Conservation (phyloP, 2,888 invertebrate species). For the Plebejus argus region DNA sequence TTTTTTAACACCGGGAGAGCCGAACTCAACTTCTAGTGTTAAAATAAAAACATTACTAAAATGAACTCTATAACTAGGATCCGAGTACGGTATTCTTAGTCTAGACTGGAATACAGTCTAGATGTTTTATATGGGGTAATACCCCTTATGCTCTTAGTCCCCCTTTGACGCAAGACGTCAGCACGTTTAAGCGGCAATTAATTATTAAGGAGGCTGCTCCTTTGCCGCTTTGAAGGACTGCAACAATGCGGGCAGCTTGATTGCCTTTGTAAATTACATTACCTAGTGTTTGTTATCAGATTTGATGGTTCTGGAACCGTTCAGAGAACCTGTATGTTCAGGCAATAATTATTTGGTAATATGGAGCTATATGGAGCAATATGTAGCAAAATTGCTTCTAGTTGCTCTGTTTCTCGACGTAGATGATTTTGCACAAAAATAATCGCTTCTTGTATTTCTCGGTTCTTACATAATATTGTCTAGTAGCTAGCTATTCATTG, state of each 20-base stretch:
- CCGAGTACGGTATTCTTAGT: conserved; percentile 28
- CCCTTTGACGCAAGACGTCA: conserved; percentile 72
- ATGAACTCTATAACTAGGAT: conserved; percentile 34
- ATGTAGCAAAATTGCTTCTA: no score
- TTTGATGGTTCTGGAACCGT: conserved; percentile 21
- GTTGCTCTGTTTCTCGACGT: no score
- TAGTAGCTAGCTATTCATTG: no score
- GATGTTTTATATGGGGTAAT: conserved; percentile 28
- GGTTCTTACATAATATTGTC: no score
- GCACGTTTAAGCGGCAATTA: conserved; percentile 78
- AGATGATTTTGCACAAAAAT: no score
- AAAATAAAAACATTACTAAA: not conserved
- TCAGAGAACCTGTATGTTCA: not conserved
- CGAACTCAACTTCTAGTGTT: not conserved
- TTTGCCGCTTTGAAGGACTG: conserved; percentile 76
- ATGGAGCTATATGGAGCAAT: no score
- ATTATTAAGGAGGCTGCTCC: conserved; percentile 76
- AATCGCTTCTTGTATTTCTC: no score
- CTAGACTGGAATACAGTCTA: not conserved
- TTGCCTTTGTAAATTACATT: conserved; percentile 77
- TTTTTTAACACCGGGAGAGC: no score
- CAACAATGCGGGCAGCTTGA: conserved; percentile 77
- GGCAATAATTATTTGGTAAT: no score
- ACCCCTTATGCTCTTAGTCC: conserved; percentile 64
- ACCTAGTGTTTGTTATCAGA: conserved; percentile 51